phyloP scores from a whole-genome alignment of 2,797 vertebrate species.

The Erethizon dorsatum region DNA sequence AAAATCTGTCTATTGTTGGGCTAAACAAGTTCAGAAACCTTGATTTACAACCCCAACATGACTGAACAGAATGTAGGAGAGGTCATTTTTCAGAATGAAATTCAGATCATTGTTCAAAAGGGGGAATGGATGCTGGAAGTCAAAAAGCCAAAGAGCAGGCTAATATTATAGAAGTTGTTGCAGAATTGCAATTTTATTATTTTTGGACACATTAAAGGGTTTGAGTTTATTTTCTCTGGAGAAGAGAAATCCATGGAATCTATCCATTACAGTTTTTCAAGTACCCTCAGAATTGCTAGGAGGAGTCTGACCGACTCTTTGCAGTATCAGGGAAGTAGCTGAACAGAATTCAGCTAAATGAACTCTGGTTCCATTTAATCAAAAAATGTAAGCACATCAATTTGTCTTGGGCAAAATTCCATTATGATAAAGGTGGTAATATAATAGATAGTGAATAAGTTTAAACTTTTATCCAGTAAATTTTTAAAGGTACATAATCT shows the following conservation, averaged over 20 bases:
- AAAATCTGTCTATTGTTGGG: neutral
- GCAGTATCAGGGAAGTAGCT: neutral
- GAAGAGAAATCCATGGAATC: slow-evolving; percentile 42
- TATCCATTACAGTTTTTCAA: neutral
- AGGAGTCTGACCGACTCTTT: neutral
- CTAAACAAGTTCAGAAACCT: neutral
- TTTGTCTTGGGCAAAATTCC: neutral
- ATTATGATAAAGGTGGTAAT: neutral
- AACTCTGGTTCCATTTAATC: slow-evolving; percentile 9
- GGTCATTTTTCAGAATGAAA: slow-evolving; percentile 40
- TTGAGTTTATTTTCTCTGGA: slow-evolving; percentile 52
- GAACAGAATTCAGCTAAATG: slow-evolving; percentile 20
- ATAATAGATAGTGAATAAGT: neutral
- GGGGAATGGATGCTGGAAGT: neutral
- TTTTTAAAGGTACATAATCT: neutral
- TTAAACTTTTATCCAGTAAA: slow-evolving; percentile 1
- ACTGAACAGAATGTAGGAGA: neutral
- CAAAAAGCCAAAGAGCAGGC: neutral
- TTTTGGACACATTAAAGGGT: slow-evolving; percentile 51
- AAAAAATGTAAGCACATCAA: slow-evolving; percentile 52
- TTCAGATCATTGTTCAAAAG: neutral
- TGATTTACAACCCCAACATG: slow-evolving; percentile 2
- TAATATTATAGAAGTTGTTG: neutral
- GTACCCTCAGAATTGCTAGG: neutral
- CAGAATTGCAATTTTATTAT: slow-evolving; percentile 3